phyloP scores from a whole-genome alignment of 2,888 invertebrate species.

The Mythimna pallens region DNA sequence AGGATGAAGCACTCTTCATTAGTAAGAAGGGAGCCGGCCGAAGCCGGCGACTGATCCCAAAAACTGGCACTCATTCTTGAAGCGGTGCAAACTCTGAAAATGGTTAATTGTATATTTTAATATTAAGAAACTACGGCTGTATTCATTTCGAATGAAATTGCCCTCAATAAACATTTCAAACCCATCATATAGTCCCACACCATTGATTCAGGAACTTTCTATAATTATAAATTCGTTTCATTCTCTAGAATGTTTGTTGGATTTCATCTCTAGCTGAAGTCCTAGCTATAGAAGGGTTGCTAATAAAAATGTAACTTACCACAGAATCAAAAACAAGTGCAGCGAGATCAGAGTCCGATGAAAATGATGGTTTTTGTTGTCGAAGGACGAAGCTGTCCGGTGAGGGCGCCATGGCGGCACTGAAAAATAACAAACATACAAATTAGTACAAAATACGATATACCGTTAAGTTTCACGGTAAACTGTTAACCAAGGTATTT shows the following conservation, averaged over 20 bases:
- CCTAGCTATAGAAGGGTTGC: neutral
- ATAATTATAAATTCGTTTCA: neutral
- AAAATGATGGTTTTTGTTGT: constrained; percentile 90
- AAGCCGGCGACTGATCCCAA: constrained; percentile 85
- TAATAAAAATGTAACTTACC: constrained; percentile 74
- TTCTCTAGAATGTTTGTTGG: neutral
- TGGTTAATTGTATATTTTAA: constrained; percentile 27
- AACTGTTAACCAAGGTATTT: too few relatives aligned
- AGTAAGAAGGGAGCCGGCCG: constrained; percentile 87
- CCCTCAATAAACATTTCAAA: neutral
- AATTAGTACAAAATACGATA: constrained; percentile 2
- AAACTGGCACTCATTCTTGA: constrained; percentile 83
- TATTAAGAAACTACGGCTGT: neutral
- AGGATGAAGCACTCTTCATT: constrained; percentile 86
- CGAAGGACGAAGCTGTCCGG: constrained; percentile 92
- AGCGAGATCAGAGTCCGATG: constrained; percentile 75
- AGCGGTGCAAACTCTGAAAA: constrained; percentile 79
- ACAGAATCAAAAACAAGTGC: constrained; percentile 76
- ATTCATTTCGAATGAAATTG: neutral
- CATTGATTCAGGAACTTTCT: neutral
- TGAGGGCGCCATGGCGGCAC: constrained; percentile 96
- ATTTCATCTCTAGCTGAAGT: constrained; percentile 2
- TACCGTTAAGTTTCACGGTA: neutral
- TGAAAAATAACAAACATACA: constrained; percentile 85
- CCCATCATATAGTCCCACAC: neutral